Evolutionary conservation across 1,140 invertebrate genomes (phyloP).

Genomic region (Leptopilina clavipes): DNA sequence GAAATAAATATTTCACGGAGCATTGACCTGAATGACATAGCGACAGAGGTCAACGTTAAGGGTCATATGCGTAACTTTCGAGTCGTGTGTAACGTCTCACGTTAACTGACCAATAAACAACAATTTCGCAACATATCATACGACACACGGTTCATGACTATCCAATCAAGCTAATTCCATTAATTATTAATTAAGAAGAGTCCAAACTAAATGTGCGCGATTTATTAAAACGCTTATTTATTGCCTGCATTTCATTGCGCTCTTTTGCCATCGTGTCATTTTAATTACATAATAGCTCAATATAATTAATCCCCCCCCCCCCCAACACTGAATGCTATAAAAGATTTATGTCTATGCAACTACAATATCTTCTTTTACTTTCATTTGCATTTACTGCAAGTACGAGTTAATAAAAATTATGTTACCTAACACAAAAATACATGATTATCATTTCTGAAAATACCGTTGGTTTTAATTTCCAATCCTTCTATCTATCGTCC

Average conservation of each 20-base stretch:
- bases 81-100: background rate
- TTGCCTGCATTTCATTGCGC: background rate
- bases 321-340: too few relatives aligned
- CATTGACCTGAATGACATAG: constrained; percentile 52
- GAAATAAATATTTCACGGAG: constrained; percentile 56
- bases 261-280: too few relatives aligned
- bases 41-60: constrained; percentile 41
- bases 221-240: background rate
- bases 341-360: too few relatives aligned
- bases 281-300: too few relatives aligned
- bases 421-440: too few relatives aligned
- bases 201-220: background rate
- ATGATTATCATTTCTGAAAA: too few relatives aligned
- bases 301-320: too few relatives aligned
- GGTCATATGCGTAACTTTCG: constrained; percentile 2
- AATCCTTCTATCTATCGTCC: too few relatives aligned
- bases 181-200: background rate
- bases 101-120: background rate
- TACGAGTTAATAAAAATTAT: too few relatives aligned
- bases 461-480: too few relatives aligned
- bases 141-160: background rate
- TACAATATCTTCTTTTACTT: too few relatives aligned
- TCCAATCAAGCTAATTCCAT: background rate
- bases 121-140: background rate
- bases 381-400: too few relatives aligned